Evolutionary conservation across 2,113 vertebrate genomes (phyloP), one percentile per base, ranked within the genome.

Genomic region (Benitochromis conjunctus): DNA sequence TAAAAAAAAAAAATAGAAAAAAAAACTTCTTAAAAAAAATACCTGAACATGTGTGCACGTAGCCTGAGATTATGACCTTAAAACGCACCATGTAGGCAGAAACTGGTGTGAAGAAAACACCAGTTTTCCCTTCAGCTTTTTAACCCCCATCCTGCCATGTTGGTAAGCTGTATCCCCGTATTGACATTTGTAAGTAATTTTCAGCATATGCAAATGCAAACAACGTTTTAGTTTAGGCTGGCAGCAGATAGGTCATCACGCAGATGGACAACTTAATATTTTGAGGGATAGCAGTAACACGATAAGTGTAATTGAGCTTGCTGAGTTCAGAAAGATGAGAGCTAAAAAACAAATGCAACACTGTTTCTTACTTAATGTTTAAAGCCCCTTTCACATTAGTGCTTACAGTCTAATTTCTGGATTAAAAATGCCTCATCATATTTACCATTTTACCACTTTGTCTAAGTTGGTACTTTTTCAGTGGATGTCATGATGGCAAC

Each of bases 401-500:
- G 46, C 46, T 53, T 76, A 51, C 24, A 51, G 0, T 51, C 69
- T 13, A 1, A 31, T 76, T 76, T 76, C 48, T 53, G 26, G 7
- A 76, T 53, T 53, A 34, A 76, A 31, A 76, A 76, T 34, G 11
- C 6, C 18, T n/a, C 16, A 51, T 76, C 26, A 76, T 48, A 76
- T 53, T 76, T 53, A 53, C 14, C 43, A 29, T 43, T 51, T 79
- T 41, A 4, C 5, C 14, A 57, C 48, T 9, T 64, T 53, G 18
- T 79, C 31, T 34, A 46, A 53, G 46, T 76, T 48, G 26, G 46
- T 53, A 53, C 0, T 78, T 21, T 53, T n/a, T 38, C n/a, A 69
- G 26, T 26, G n/a, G 56, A 38, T 38, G 79, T 51, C 56, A 38
- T 64, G 84, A 90, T 80, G 80, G 77, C 21, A 14, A 41, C 46